A percentile compares a stretch with the other conserved stretches of the same genome.
These are phyloP conservation scores for Rallus crepitans DNA, from an alignment of 2,797 vertebrate genomes.

Conservation along the genomic window DNA sequence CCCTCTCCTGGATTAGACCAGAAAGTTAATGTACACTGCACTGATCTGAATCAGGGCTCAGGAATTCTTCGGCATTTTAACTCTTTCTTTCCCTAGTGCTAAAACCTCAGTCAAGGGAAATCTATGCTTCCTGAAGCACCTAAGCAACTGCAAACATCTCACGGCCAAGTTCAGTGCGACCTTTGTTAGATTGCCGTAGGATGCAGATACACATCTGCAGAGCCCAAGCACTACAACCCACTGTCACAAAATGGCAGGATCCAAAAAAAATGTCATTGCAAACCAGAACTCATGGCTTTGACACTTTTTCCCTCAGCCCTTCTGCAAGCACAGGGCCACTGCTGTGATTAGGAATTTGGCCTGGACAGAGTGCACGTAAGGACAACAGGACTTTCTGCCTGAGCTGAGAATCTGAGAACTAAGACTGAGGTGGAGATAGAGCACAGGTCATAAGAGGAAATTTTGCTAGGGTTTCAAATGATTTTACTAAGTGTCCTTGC, in stretches of 20 bases:
- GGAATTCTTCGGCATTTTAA: rapidly evolving
- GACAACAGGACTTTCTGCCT: neutral
- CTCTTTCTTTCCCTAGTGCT: neutral
- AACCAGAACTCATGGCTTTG: neutral
- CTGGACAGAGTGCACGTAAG: rapidly evolving
- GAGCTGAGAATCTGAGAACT: neutral
- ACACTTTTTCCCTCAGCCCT: neutral
- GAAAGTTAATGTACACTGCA: neutral
- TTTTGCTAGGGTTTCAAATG: neutral
- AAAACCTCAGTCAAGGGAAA: neutral
- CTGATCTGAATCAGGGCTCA: neutral
- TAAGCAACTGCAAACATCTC: neutral
- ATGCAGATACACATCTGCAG: neutral
- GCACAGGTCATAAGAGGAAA: neutral
- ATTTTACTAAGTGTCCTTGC: neutral
- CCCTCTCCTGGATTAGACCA: constrained; percentile 60
- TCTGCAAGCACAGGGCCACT: neutral
- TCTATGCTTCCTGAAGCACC: neutral
- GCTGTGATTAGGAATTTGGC: neutral
- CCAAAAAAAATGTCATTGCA: neutral
- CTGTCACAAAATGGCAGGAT: neutral
- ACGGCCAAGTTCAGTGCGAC: neutral
- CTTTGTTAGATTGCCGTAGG: neutral
- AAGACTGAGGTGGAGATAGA: neutral
- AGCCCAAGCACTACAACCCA: neutral